A percentile compares a stretch with the other conserved stretches of the same genome.
These are phyloP conservation scores for Anastrepha obliqua DNA, from an alignment of 1,140 invertebrate genomes.

Conservation along the genomic window DNA sequence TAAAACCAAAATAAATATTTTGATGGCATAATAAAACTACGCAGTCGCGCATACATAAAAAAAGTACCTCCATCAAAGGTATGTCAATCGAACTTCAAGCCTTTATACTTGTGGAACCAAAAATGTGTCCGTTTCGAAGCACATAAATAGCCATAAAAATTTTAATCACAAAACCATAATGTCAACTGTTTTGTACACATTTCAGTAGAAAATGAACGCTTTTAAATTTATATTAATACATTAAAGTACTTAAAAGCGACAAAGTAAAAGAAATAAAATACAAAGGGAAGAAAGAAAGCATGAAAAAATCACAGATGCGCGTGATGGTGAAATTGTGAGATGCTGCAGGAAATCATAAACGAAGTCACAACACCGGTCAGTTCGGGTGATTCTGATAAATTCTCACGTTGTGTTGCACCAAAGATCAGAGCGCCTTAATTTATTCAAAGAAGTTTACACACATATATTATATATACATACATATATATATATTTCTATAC, in stretches of 20 bases:
- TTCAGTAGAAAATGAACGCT: conserved; percentile 48
- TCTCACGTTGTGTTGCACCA: conserved; percentile 19
- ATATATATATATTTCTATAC: neutral
- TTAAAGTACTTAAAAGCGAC: conserved; percentile 31
- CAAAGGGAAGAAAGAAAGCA: conserved; percentile 26
- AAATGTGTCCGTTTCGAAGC: neutral
- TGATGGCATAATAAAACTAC: conserved; percentile 46
- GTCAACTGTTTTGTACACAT: conserved; percentile 57
- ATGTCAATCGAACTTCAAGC: conserved; percentile 26
- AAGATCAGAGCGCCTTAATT: conserved; percentile 65
- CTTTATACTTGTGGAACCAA: neutral
- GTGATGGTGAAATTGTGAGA: neutral
- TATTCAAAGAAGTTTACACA: conserved; percentile 71
- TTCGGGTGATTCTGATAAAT: neutral
- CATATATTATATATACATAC: neutral
- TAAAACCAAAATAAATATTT: conserved; percentile 30
- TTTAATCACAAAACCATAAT: conserved; percentile 65
- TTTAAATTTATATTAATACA: conserved; percentile 53
- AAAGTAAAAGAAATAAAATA: conserved; percentile 52
- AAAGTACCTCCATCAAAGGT: conserved; percentile 11
- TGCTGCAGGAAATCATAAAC: neutral
- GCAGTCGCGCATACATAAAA: neutral
- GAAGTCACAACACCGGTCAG: neutral
- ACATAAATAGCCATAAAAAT: conserved; percentile 64
- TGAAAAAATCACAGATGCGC: neutral